phyloP scores from a whole-genome alignment of 2,113 vertebrate species.

The Labeo catla region DNA sequence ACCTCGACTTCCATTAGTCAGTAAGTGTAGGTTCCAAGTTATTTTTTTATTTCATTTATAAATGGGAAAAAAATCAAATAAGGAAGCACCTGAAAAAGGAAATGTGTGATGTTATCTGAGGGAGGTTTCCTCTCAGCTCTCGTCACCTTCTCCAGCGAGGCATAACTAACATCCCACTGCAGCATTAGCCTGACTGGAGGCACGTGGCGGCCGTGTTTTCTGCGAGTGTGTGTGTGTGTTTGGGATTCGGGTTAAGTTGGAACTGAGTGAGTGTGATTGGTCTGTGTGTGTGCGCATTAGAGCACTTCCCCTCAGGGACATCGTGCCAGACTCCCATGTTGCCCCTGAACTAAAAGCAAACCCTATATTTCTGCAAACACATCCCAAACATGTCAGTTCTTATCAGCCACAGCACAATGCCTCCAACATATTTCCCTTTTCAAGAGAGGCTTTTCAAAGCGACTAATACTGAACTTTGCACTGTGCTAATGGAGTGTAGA shows the following conservation, averaged over 20 bases:
- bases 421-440: slow-evolving; percentile 32
- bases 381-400: slow-evolving; percentile 57
- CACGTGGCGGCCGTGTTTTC: slow-evolving; percentile 2
- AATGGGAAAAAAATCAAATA: neutral
- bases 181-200: slow-evolving; percentile 16
- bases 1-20: neutral
- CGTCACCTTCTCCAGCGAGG: slow-evolving; percentile 32
- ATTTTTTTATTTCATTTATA: neutral
- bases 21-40: neutral
- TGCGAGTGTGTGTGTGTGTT: slow-evolving; percentile 43
- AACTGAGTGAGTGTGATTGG: slow-evolving; percentile 54
- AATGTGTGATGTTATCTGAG: slow-evolving; percentile 30
- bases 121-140: slow-evolving; percentile 30
- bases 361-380: slow-evolving; percentile 57
- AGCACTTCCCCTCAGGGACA: slow-evolving; percentile 39
- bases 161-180: slow-evolving; percentile 20
- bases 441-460: neutral
- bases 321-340: slow-evolving; percentile 49
- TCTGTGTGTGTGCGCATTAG: slow-evolving; percentile 31
- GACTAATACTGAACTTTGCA: slow-evolving; percentile 14
- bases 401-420: slow-evolving; percentile 56
- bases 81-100: neutral
- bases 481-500: slow-evolving; percentile 32
- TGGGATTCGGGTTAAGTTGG: slow-evolving; percentile 48
- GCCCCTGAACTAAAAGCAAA: slow-evolving; percentile 55